These are phyloP conservation scores for Bicyclus anynana DNA, from an alignment of 1,140 invertebrate species.

Conservation along the genomic window DNA sequence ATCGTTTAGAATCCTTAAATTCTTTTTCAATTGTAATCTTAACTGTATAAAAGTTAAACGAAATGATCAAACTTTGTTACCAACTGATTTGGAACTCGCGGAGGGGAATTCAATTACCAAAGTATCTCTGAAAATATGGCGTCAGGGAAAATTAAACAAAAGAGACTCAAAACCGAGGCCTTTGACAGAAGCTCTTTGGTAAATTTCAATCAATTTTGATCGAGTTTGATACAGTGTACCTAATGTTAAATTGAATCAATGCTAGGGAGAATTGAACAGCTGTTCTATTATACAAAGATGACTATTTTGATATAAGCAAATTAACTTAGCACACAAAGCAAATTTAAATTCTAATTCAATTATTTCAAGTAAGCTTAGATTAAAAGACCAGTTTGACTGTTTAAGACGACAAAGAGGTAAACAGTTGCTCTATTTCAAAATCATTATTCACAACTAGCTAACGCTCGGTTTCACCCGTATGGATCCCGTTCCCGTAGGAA, in stretches of 20 bases:
- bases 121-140: conserved; percentile 3
- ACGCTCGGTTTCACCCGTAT: no score
- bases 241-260: neutral
- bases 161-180: neutral
- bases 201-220: conserved; percentile 6
- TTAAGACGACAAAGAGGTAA: no score
- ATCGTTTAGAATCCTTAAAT: neutral
- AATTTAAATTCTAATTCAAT: no score
- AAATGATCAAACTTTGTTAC: neutral
- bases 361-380: no score
- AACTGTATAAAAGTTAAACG: neutral
- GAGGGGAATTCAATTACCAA: neutral
- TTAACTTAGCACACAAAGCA: no score
- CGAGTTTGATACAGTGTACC: neutral
- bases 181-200: conserved; percentile 7
- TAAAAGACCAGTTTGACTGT: no score
- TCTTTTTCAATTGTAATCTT: neutral
- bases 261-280: neutral
- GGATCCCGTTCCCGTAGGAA: no score
- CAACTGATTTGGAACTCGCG: neutral
- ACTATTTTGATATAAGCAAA: neutral
- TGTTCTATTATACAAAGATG: neutral
- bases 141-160: conserved; percentile 2
- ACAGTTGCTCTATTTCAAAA: no score
- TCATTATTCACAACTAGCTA: no score